These are phyloP conservation scores for Caenorhabditis panamensis DNA, from an alignment of 2,888 invertebrate genomes.

Conservation along the genomic window DNA sequence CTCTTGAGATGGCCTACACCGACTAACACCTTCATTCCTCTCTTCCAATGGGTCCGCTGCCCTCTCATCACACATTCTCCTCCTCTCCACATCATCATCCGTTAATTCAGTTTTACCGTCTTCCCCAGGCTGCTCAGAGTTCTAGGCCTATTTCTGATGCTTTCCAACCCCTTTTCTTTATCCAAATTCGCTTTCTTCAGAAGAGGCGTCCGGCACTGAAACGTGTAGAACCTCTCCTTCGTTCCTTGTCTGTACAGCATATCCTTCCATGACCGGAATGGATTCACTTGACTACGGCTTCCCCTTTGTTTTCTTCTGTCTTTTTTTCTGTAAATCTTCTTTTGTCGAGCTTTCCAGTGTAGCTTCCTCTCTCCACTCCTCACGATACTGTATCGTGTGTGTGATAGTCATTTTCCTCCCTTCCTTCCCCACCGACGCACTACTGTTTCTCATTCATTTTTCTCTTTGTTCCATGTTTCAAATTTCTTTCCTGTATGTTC, in stretches of 20 bases:
- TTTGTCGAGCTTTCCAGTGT: constrained; percentile 44
- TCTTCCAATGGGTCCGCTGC: background rate
- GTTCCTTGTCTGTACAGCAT: constrained; percentile 50
- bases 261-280: constrained; percentile 57
- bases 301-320: background rate
- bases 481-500: background rate
- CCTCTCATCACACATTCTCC: background rate
- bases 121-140: constrained; percentile 14
- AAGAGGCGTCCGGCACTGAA: constrained; percentile 4
- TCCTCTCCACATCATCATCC: background rate
- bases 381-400: background rate
- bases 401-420: constrained; percentile 84
- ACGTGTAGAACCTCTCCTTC: constrained; percentile 1
- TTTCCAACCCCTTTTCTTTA: background rate
- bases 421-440: too few relatives aligned
- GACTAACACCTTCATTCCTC: constrained; percentile 8
- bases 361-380: too few relatives aligned
- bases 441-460: background rate
- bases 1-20: constrained; percentile 21
- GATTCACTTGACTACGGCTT: constrained; percentile 49
- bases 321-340: constrained; percentile 12
- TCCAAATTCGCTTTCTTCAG: background rate
- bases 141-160: constrained; percentile 8
- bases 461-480: background rate
- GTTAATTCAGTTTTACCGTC: constrained; percentile 30